Conservation (phyloP, 2,113 vertebrate genomes). For the Myrmophylax atrothorax region DNA sequence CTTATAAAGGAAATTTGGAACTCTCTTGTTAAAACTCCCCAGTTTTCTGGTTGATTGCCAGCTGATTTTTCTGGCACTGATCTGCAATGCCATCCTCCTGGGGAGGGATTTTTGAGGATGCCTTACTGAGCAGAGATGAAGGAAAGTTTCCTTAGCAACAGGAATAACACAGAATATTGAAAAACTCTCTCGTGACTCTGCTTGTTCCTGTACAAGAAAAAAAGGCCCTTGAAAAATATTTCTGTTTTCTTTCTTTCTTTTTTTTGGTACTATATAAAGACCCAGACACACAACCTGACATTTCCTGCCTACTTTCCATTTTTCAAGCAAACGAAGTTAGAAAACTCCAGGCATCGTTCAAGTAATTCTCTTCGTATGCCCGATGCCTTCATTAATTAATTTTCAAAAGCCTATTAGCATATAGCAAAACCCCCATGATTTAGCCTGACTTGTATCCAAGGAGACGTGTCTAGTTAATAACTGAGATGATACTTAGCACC, state of each 20-base stretch:
- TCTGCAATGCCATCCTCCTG: not conserved
- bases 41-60: not conserved
- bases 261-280: not conserved
- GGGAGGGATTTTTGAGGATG: not conserved
- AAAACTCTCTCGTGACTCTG: constrained; percentile 15
- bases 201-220: not conserved
- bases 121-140: constrained; percentile 25
- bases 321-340: not conserved
- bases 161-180: constrained; percentile 36
- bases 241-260: not conserved
- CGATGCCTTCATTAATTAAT: constrained; percentile 51
- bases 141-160: constrained; percentile 54
- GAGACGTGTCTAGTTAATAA: not conserved
- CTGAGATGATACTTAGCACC: not conserved
- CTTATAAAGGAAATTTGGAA: not conserved
- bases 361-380: constrained; percentile 3
- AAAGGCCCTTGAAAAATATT: not conserved
- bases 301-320: not conserved
- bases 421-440: not conserved
- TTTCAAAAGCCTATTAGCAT: constrained; percentile 23
- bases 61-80: not conserved
- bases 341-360: not conserved
- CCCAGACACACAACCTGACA: not conserved
- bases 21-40: not conserved
- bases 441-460: constrained; percentile 33